Evolutionary conservation across 2,888 invertebrate species (phyloP).

Genomic region (Sarcophaga subvicina): DNA sequence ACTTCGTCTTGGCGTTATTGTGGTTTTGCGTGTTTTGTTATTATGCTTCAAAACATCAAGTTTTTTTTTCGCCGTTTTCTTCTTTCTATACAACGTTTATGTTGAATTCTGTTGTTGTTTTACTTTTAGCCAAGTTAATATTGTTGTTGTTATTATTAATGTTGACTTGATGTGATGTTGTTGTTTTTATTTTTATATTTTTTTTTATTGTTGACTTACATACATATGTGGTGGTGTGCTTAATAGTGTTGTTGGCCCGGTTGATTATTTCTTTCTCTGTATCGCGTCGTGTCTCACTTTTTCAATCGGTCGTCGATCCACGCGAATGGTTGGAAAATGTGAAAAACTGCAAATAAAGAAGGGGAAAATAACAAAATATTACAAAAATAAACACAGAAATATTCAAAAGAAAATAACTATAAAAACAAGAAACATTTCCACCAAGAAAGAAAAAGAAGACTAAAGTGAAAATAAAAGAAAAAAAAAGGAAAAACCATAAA

Average conservation of each 20-base stretch:
- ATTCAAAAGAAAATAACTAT: conserved; percentile 62
- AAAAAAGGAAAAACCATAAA: conserved; percentile 59
- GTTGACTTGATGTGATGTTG: background rate
- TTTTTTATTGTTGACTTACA: conserved; percentile 43
- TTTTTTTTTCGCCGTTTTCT: conserved; percentile 21
- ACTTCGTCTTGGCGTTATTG: conserved; percentile 56
- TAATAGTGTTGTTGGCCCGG: conserved; percentile 52
- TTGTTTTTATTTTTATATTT: conserved; percentile 36
- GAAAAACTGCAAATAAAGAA: conserved; percentile 64
- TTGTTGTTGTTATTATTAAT: conserved; percentile 1
- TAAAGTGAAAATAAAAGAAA: background rate
- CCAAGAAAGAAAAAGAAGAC: conserved; percentile 11
- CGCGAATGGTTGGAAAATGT: conserved; percentile 68
- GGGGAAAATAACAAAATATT: conserved; percentile 61
- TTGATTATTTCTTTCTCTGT: conserved; percentile 52
- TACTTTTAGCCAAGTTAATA: conserved; percentile 50
- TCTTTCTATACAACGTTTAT: too few relatives aligned
- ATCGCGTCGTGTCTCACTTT: conserved; percentile 46
- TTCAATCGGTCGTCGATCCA: conserved; percentile 68
- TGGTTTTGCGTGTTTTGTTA: conserved; percentile 69
- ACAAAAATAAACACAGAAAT: conserved; percentile 61
- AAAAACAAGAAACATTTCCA: conserved; percentile 28
- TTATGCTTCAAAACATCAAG: conserved; percentile 66
- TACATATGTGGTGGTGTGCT: background rate
- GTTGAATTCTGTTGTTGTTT: conserved; percentile 10